These are phyloP conservation scores for Scartelaos histophorus DNA, from an alignment of 2,113 vertebrate species.

Conservation along the genomic window DNA sequence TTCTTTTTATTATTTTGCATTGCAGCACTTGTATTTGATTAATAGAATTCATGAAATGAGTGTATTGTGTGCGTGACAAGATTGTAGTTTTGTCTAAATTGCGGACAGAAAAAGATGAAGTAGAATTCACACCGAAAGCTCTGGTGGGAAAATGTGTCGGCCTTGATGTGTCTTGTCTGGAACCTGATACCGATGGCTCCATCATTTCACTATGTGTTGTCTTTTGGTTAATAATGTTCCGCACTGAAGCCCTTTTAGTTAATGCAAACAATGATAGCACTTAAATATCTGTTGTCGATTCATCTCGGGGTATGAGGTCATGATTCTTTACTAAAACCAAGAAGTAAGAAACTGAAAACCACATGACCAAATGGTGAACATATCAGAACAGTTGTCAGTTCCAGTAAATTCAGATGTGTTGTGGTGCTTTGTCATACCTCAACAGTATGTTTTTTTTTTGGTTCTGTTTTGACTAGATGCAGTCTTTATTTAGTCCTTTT, in stretches of 20 bases:
- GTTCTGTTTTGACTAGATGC: neutral
- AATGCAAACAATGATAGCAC: neutral
- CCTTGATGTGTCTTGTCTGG: constrained; percentile 2
- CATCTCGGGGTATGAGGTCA: neutral
- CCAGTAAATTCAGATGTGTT: neutral
- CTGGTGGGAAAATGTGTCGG: constrained; percentile 5
- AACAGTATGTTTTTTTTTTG: too few relatives aligned
- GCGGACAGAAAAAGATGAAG: neutral
- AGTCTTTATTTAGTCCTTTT: neutral
- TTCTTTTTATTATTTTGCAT: too few relatives aligned
- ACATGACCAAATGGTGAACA: neutral
- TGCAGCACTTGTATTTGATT: too few relatives aligned
- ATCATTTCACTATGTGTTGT: neutral
- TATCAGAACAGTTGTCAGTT: neutral
- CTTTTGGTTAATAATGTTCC: neutral
- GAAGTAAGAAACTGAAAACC: neutral
- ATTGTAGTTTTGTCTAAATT: constrained; percentile 3
- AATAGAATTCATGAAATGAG: too few relatives aligned
- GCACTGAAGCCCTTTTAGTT: neutral
- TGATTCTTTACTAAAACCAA: neutral
- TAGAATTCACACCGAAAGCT: neutral
- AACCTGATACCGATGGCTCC: neutral
- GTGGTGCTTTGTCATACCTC: neutral
- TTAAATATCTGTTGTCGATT: neutral
- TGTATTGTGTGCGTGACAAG: too few relatives aligned